phyloP scores from a whole-genome alignment of 1,140 invertebrate genomes.

The Drosophila arawakana region DNA sequence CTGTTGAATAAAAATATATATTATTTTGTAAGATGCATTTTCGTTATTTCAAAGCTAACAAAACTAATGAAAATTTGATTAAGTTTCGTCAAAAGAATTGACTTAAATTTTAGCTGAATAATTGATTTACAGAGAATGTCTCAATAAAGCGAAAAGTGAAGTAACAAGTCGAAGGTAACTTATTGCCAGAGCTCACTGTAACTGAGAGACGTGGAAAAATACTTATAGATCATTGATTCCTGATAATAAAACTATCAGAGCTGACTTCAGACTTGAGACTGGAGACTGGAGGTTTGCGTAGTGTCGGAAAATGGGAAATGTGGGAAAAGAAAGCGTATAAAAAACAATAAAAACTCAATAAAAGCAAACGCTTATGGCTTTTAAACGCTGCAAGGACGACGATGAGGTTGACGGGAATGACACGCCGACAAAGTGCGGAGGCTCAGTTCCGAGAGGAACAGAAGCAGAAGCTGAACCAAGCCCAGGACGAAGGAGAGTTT shows the following conservation, averaged over 20 bases:
- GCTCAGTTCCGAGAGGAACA: constrained; percentile 14
- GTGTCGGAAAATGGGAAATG: constrained; percentile 4
- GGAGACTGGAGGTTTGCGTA: background rate
- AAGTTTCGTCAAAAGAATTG: background rate
- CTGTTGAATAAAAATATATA: background rate
- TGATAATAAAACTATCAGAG: constrained; percentile 80
- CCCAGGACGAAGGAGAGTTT: constrained; percentile 16
- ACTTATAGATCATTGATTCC: constrained; percentile 79
- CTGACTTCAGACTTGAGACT: constrained; percentile 42
- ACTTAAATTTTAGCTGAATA: background rate
- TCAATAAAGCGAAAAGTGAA: background rate
- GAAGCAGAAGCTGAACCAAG: background rate
- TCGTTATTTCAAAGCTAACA: background rate
- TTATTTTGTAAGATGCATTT: too few relatives aligned
- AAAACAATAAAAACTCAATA: constrained; percentile 83
- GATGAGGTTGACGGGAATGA: constrained; percentile 49
- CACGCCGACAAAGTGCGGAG: constrained; percentile 71
- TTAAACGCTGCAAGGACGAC: constrained; percentile 66
- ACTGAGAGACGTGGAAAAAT: constrained; percentile 47
- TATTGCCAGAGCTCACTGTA: constrained; percentile 18
- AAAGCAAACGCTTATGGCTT: constrained; percentile 77
- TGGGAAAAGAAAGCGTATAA: constrained; percentile 57
- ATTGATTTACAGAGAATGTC: background rate
- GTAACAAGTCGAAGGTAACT: background rate
- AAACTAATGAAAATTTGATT: background rate